Evolutionary conservation across 1,140 invertebrate genomes (phyloP).

Genomic region (Drosophila pseudoobscura): DNA sequence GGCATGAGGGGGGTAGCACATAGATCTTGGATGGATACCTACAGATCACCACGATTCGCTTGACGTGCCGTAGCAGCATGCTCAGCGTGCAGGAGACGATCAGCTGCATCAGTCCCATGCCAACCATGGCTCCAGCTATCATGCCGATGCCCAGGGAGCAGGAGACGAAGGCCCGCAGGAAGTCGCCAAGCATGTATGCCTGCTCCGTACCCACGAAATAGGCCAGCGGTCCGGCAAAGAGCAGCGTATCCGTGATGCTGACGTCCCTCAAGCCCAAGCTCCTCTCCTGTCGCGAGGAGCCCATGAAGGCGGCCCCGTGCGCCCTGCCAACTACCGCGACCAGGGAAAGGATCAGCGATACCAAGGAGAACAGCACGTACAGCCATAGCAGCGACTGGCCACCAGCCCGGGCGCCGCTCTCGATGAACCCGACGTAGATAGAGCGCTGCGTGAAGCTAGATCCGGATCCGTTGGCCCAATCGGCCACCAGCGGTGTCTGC

Average conservation of each 20-base stretch:
- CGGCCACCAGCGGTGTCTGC: constrained; percentile 17
- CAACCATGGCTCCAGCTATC: constrained; percentile 86
- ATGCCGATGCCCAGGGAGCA: constrained; percentile 87
- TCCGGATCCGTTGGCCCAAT: constrained; percentile 14
- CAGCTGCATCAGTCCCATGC: constrained; percentile 87
- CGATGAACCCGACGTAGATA: constrained; percentile 67
- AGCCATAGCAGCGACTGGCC: constrained; percentile 85
- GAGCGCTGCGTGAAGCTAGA: constrained; percentile 32
- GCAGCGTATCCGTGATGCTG: constrained; percentile 83
- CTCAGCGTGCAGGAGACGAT: constrained; percentile 87
- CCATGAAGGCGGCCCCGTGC: constrained; percentile 45
- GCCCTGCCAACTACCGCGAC: constrained; percentile 75
- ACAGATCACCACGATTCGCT: constrained; percentile 87
- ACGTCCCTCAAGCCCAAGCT: constrained; percentile 73
- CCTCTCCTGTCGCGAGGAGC: constrained; percentile 44
- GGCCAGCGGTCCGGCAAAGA: constrained; percentile 86
- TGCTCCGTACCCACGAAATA: constrained; percentile 88
- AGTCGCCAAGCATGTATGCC: constrained; percentile 88
- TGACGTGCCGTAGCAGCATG: constrained; percentile 87
- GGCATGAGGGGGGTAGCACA: not conserved
- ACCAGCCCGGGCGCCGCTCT: constrained; percentile 67
- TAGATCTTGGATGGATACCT: constrained; percentile 32
- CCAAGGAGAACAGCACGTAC: constrained; percentile 84
- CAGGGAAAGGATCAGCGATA: constrained; percentile 85
- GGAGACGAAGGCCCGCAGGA: constrained; percentile 84